Evolutionary conservation across 2,888 invertebrate genomes (phyloP).

Genomic region (Lathronympha strigana): DNA sequence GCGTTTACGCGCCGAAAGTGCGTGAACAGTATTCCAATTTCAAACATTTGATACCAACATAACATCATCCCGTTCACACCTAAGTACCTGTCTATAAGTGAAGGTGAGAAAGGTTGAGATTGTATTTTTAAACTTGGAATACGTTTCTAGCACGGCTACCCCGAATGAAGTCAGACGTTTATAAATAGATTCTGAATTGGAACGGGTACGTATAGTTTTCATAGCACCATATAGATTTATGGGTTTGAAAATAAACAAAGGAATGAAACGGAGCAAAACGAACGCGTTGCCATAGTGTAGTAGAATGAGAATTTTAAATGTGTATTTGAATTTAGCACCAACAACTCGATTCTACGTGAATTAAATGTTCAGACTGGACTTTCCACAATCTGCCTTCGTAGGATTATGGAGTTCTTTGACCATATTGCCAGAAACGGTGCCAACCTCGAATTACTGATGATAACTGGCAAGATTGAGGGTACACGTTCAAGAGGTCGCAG

Average conservation of each 20-base stretch:
- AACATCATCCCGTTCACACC: not conserved
- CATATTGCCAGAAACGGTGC: too few relatives aligned
- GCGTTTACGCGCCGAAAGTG: conserved; percentile 55
- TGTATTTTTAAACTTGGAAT: not conserved
- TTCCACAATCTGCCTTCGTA: too few relatives aligned
- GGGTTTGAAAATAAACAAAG: conserved; percentile 55
- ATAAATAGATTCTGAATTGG: conserved; percentile 72
- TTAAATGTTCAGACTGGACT: too few relatives aligned
- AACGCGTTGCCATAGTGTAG: conserved; percentile 2
- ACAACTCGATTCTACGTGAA: too few relatives aligned
- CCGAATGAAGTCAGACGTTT: conserved; percentile 69
- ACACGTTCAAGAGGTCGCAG: too few relatives aligned
- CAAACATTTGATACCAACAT: not conserved
- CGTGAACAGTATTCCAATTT: conserved; percentile 40
- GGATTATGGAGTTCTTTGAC: too few relatives aligned
- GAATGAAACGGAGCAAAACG: conserved; percentile 47
- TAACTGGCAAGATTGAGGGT: too few relatives aligned
- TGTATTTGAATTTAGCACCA: not conserved
- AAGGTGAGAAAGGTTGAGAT: not conserved
- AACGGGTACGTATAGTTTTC: conserved; percentile 60
- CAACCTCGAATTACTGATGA: too few relatives aligned
- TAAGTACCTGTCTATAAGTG: not conserved
- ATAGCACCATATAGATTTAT: conserved; percentile 62
- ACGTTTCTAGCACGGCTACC: conserved; percentile 52
- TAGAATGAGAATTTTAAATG: not conserved